These are phyloP conservation scores for Eurystomus glaucurus DNA, from an alignment of 2,797 vertebrate species.

Conservation along the genomic window DNA sequence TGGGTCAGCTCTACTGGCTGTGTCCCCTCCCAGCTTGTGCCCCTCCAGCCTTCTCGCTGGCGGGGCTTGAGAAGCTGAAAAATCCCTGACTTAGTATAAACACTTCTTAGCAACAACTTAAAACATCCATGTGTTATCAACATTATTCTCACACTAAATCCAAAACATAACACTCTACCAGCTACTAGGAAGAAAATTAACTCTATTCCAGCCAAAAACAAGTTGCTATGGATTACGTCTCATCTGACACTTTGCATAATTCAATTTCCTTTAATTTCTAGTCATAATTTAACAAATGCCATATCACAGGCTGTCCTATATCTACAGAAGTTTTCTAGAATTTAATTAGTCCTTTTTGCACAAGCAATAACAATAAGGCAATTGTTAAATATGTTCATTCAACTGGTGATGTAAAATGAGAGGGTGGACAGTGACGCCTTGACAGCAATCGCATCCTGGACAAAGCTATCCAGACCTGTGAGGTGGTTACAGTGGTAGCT, in stretches of 20 bases:
- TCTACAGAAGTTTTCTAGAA: neutral
- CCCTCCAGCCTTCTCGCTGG: neutral
- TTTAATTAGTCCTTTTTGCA: neutral
- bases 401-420: neutral
- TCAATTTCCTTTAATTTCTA: conserved; percentile 11
- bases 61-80: neutral
- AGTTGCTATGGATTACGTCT: neutral
- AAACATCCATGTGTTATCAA: neutral
- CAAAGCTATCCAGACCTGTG: neutral
- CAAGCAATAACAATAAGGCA: neutral
- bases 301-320: neutral
- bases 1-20: neutral
- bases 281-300: neutral
- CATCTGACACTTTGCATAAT: neutral
- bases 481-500: neutral
- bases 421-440: neutral
- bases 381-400: neutral
- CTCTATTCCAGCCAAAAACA: neutral
- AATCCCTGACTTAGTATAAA: neutral
- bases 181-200: neutral
- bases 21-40: neutral
- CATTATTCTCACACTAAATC: neutral
- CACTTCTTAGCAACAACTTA: neutral
- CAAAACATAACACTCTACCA: neutral
- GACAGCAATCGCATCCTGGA: neutral